Evolutionary conservation across 2,113 vertebrate genomes (phyloP).

Genomic region (Centropus unirufus): DNA sequence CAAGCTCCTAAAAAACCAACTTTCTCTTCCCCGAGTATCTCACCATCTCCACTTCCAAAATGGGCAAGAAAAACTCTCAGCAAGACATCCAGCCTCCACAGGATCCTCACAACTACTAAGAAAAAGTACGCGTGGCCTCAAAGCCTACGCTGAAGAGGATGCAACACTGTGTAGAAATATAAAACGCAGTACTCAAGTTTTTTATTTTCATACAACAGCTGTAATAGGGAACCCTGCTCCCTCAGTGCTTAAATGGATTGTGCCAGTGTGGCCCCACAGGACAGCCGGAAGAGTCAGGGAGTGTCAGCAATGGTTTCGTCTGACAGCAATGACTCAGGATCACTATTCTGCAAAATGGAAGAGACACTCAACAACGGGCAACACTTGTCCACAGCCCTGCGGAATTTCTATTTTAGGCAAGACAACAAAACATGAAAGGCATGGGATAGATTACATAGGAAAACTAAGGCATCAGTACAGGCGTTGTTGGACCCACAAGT

Average conservation of each 20-base stretch:
- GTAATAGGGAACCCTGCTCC: neutral
- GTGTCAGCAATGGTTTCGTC: neutral
- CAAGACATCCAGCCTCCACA: neutral
- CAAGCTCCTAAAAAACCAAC: neutral
- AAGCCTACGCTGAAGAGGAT: neutral
- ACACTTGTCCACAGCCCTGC: neutral
- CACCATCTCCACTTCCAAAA: neutral
- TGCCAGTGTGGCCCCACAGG: neutral
- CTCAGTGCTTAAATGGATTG: neutral
- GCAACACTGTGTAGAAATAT: neutral
- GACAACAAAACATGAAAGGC: neutral
- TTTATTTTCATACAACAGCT: neutral
- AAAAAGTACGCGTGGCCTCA: neutral
- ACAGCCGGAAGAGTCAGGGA: neutral
- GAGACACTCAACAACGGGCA: neutral
- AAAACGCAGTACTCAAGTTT: neutral
- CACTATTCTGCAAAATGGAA: neutral
- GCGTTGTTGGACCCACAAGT: neutral
- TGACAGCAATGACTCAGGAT: conserved; percentile 32
- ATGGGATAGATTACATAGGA: neutral
- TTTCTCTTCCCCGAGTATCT: neutral
- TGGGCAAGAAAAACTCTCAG: neutral
- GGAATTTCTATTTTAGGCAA: neutral
- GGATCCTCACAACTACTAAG: neutral
- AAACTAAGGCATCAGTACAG: neutral